phyloP scores from a whole-genome alignment of 92 coral and sea anemone species.

The Pocillopora grandis region DNA sequence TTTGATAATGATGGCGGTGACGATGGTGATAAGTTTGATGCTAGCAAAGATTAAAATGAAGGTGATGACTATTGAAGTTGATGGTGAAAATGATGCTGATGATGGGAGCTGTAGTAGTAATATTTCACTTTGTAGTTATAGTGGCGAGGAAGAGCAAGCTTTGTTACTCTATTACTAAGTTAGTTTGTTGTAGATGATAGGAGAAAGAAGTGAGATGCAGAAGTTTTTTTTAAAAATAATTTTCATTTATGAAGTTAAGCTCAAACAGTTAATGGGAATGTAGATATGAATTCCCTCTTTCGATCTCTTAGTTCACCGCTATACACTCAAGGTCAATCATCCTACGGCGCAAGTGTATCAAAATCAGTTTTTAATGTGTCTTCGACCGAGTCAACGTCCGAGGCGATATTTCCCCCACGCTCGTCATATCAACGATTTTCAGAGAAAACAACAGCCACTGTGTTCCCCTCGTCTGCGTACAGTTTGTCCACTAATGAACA shows the following conservation, averaged over 20 bases:
- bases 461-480: conserved; percentile 16
- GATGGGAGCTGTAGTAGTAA: too few relatives aligned
- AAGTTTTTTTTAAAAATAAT: background rate
- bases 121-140: too few relatives aligned
- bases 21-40: background rate
- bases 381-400: conserved; percentile 10
- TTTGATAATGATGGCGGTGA: background rate
- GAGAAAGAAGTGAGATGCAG: background rate
- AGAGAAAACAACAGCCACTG: conserved; percentile 15
- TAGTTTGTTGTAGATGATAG: background rate
- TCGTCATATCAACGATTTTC: conserved; percentile 10
- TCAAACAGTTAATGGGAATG: background rate
- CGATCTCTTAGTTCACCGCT: conserved; percentile 1
- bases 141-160: too few relatives aligned
- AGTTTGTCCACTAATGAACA: background rate
- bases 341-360: conserved; percentile 30
- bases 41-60: too few relatives aligned
- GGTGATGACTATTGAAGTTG: background rate
- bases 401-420: conserved; percentile 23
- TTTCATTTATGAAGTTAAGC: background rate
- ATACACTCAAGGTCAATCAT: conserved; percentile 31
- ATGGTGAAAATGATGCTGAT: background rate
- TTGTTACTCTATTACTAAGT: too few relatives aligned
- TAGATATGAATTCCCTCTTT: background rate
- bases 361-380: conserved; percentile 22